phyloP scores from a whole-genome alignment of 2,113 vertebrate species.

The Aegithalos caudatus region DNA sequence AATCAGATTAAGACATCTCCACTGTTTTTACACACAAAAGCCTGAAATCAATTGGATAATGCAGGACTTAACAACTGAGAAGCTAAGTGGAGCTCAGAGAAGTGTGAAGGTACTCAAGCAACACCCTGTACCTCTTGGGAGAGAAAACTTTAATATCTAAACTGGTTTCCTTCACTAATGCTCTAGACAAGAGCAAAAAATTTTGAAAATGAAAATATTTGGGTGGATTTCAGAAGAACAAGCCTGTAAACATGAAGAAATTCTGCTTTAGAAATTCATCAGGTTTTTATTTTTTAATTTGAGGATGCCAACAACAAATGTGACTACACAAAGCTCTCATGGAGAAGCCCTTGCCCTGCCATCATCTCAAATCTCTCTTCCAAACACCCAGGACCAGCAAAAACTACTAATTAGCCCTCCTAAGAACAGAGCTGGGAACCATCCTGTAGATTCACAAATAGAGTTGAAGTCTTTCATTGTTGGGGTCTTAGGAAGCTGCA shows the following conservation, averaged over 20 bases:
- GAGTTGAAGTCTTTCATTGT: not conserved
- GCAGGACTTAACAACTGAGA: not conserved
- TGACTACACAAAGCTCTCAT: not conserved
- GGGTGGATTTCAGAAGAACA: not conserved
- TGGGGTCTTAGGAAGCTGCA: not conserved
- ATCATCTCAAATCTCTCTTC: not conserved
- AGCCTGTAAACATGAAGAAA: not conserved
- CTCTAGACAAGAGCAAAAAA: not conserved
- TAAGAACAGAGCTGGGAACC: not conserved
- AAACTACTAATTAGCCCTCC: not conserved
- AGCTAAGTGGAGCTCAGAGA: not conserved
- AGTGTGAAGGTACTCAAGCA: not conserved
- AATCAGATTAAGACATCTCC: not conserved
- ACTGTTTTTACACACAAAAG: not conserved
- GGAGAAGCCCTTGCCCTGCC: not conserved
- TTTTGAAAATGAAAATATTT: not conserved
- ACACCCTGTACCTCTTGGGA: not conserved
- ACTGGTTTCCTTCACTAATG: not conserved
- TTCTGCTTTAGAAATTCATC: not conserved
- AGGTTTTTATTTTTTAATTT: not conserved
- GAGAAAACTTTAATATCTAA: not conserved
- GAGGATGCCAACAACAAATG: not conserved
- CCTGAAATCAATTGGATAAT: not conserved
- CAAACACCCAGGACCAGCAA: not conserved
- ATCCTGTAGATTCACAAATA: not conserved